Conservation (phyloP, 2,113 vertebrate genomes). For the Mustela nigripes region DNA sequence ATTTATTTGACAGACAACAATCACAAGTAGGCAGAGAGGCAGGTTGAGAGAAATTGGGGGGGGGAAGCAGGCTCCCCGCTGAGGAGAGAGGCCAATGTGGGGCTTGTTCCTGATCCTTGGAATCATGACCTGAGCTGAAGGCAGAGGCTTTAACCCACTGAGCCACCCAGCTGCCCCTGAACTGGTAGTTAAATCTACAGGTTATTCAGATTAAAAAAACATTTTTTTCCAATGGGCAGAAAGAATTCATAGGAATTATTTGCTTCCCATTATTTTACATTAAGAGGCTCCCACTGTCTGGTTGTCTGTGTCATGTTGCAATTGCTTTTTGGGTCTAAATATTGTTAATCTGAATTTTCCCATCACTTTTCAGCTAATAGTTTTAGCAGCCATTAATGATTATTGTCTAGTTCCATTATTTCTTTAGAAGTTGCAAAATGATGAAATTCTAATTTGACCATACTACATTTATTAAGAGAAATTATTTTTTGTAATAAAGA, state of each 20-base stretch:
- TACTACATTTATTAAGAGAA: not conserved
- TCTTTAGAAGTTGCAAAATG: not conserved
- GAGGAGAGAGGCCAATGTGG: too few species aligned
- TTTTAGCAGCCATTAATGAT: conserved; percentile 4
- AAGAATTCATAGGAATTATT: not conserved
- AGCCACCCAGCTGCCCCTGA: not conserved
- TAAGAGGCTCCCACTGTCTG: not conserved
- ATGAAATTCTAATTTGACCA: not conserved
- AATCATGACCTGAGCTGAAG: too few species aligned
- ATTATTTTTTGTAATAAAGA: conserved; percentile 1
- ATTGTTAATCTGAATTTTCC: not conserved
- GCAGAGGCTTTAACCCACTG: too few species aligned
- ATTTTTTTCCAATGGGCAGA: not conserved
- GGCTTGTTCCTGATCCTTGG: too few species aligned
- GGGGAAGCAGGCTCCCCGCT: too few species aligned
- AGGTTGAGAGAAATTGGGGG: too few species aligned
- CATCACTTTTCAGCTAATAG: not conserved
- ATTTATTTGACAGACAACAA: too few species aligned
- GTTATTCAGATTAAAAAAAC: not conserved
- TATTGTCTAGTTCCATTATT: not conserved
- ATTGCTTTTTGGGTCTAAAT: not conserved
- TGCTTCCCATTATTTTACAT: not conserved
- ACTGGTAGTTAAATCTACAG: not conserved
- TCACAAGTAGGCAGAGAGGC: too few species aligned
- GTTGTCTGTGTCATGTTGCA: not conserved